phyloP scores from a whole-genome alignment of 2,797 vertebrate genomes.

The Hemitrygon akajei region DNA sequence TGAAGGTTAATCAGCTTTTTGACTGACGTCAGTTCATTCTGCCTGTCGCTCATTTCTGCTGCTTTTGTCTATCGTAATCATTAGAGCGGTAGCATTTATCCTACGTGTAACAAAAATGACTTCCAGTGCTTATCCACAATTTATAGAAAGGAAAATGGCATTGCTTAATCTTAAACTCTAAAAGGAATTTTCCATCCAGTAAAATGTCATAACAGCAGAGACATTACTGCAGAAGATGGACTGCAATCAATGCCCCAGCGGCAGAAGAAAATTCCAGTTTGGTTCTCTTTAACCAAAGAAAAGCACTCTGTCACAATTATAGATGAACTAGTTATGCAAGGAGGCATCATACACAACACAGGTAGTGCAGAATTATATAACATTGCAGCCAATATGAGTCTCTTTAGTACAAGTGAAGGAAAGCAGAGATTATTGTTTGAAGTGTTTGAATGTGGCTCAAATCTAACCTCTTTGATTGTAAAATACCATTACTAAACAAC shows the following conservation, averaged over 20 bases:
- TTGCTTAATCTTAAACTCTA: background rate
- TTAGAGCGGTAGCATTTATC: background rate
- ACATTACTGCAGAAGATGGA: background rate
- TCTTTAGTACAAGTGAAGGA: background rate
- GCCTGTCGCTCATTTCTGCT: background rate
- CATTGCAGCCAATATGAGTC: background rate
- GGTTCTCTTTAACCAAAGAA: background rate
- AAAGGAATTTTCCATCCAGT: background rate
- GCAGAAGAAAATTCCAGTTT: background rate
- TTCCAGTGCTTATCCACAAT: no score
- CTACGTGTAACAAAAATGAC: background rate
- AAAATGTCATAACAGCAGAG: background rate
- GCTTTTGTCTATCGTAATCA: background rate
- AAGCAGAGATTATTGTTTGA: background rate
- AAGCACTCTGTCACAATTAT: background rate
- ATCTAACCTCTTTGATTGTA: background rate
- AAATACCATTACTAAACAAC: background rate
- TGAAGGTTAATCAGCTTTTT: background rate
- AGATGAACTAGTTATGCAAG: background rate
- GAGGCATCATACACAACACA: background rate
- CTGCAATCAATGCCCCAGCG: background rate
- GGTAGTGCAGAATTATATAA: background rate
- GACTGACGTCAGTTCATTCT: background rate
- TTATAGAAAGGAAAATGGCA: background rate
- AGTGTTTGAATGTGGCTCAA: background rate